These are phyloP conservation scores for Tapirus terrestris DNA, from an alignment of 2,113 vertebrate genomes.

Conservation along the genomic window DNA sequence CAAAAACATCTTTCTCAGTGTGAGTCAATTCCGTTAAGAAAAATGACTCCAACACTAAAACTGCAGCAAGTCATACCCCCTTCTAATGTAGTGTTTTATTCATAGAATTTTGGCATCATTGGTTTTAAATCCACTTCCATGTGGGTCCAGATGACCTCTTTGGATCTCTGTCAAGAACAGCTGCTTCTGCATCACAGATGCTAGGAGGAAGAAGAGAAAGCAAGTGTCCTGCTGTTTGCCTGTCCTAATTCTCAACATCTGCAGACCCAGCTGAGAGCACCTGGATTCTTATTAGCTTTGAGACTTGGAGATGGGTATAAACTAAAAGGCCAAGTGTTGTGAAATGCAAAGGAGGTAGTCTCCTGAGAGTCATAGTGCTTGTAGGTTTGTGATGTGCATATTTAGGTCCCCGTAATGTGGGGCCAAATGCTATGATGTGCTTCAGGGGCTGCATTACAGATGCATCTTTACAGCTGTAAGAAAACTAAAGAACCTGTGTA, in stretches of 20 bases:
- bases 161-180: not conserved
- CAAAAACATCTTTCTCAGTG: not conserved
- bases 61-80: not conserved
- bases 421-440: not conserved
- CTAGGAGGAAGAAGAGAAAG: not conserved
- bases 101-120: not conserved
- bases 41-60: not conserved
- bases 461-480: not conserved
- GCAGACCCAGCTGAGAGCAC: not conserved
- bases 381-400: not conserved
- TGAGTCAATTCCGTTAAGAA: not conserved
- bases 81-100: not conserved
- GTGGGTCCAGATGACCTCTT: not conserved
- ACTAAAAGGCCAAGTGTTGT: not conserved
- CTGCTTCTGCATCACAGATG: not conserved
- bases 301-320: not conserved
- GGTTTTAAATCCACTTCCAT: not conserved
- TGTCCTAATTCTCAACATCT: not conserved
- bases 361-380: not conserved
- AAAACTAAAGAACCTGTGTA: not conserved
- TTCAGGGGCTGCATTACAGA: not conserved
- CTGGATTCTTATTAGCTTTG: not conserved
- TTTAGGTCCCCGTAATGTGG: not conserved
- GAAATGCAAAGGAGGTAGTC: not conserved
- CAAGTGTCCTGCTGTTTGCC: too few relatives aligned